Evolutionary conservation across 1,140 invertebrate species (phyloP).

Genomic region (Tribolium castaneum): DNA sequence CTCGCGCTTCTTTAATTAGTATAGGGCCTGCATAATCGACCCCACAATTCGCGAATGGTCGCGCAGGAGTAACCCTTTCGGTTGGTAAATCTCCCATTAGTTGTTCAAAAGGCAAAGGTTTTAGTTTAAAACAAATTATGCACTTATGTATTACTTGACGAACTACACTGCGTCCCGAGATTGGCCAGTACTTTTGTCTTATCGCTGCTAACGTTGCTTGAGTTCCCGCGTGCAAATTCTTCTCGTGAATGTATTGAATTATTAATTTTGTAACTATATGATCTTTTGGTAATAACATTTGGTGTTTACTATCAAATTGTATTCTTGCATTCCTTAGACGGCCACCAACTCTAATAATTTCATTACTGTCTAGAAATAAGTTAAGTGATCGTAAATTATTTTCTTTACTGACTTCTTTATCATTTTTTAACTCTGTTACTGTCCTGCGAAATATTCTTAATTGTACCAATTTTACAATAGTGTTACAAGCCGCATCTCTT

Average conservation of each 20-base stretch:
- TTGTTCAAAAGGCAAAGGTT: constrained; percentile 47
- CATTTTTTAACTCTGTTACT: background rate
- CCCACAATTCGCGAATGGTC: constrained; percentile 44
- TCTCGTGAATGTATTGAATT: constrained; percentile 12
- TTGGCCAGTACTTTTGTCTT: constrained; percentile 44
- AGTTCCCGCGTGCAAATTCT: constrained; percentile 48
- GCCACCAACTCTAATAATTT: constrained; percentile 63
- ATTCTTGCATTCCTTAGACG: constrained; percentile 58
- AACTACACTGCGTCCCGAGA: constrained; percentile 25
- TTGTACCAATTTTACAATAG: background rate
- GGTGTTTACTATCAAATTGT: constrained; percentile 58
- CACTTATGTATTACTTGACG: constrained; percentile 55
- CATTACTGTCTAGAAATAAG: constrained; percentile 60
- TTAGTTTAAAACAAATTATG: constrained; percentile 53
- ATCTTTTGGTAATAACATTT: constrained; percentile 57
- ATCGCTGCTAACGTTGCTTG: constrained; percentile 44
- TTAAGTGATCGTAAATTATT: constrained; percentile 46
- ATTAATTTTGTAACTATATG: constrained; percentile 47
- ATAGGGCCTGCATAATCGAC: constrained; percentile 50
- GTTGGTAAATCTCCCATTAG: constrained; percentile 60
- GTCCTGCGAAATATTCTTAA: background rate
- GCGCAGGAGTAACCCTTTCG: constrained; percentile 51
- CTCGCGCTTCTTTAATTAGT: constrained; percentile 21
- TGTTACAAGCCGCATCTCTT: background rate
- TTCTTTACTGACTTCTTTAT: constrained; percentile 12